phyloP scores from a whole-genome alignment of 2,113 vertebrate genomes.

The Piaya cayana region DNA sequence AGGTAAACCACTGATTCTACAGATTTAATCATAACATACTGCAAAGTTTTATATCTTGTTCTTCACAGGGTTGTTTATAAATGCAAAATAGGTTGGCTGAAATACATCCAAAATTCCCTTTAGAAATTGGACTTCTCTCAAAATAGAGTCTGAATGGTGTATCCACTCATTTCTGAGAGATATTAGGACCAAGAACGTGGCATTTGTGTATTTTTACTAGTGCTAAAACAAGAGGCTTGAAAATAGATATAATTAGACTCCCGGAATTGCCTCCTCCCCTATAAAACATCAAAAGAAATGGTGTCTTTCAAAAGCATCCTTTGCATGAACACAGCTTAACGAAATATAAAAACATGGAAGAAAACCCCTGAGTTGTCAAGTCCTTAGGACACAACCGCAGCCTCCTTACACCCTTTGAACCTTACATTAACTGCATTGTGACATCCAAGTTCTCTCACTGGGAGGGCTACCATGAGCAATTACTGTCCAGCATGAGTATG shows the following conservation, averaged over 20 bases:
- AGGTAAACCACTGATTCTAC: background rate
- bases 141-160: background rate
- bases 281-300: background rate
- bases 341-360: background rate
- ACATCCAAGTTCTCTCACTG: background rate
- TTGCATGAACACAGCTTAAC: background rate
- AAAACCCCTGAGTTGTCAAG: background rate
- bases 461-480: background rate
- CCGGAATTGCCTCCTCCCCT: background rate
- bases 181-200: background rate
- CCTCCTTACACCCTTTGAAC: background rate
- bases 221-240: background rate
- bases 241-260: background rate
- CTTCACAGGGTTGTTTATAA: background rate
- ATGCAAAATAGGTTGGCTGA: background rate
- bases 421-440: rapidly evolving
- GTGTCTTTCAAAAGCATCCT: background rate
- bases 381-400: background rate
- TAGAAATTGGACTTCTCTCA: background rate
- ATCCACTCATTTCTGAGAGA: background rate
- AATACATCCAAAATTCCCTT: background rate
- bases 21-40: background rate
- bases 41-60: background rate
- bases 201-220: background rate
- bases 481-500: background rate